Evolutionary conservation across 1,140 invertebrate species (phyloP), one percentile per base, ranked within the genome.

Genomic region (Batillaria attramentaria): DNA sequence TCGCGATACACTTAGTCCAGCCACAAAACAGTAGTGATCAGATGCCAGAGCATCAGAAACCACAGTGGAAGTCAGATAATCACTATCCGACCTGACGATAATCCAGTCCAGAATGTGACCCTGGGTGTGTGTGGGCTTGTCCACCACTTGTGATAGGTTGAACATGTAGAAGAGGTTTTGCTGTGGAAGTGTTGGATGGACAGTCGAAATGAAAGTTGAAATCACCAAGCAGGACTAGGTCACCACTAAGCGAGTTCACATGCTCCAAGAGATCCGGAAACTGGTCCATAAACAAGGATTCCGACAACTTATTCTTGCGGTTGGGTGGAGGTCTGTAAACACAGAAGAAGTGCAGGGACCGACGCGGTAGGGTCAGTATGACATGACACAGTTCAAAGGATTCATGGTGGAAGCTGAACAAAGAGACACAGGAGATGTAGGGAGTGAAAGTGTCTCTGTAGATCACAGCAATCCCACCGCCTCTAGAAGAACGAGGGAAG

Each of bases 141-240:
- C n/a, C n/a, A n/a, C n/a, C n/a, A n/a, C n/a, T n/a, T n/a, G n/a
- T n/a, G n/a, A n/a, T n/a, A n/a, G n/a, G n/a, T n/a, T n/a, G n/a
- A n/a, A n/a, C n/a, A n/a, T n/a, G n/a, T n/a, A n/a, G n/a, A n/a
- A n/a, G n/a, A n/a, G n/a, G n/a, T n/a, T n/a, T n/a, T n/a, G n/a
- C n/a, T n/a, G n/a, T n/a, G n/a, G n/a, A n/a, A n/a, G n/a, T n/a
- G n/a, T n/a, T n/a, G n/a, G n/a, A n/a, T n/a, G n/a, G n/a, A n/a
- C n/a, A n/a, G n/a, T 62, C 57, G 24, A 62, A 10, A 62, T 62
- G 57, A 62, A 62, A 62, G 31, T 62, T 62, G 24, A 62, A 62
- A n/a, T 62, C 57, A 62, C 57, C 57, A n/a, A n/a, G 5, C 20
- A 62, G 20, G 10, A 62, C 24, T 18, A 62, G 20, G 57, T 28